Evolutionary conservation across 2,888 invertebrate genomes (phyloP).

Genomic region (Heliconius charithonia): DNA sequence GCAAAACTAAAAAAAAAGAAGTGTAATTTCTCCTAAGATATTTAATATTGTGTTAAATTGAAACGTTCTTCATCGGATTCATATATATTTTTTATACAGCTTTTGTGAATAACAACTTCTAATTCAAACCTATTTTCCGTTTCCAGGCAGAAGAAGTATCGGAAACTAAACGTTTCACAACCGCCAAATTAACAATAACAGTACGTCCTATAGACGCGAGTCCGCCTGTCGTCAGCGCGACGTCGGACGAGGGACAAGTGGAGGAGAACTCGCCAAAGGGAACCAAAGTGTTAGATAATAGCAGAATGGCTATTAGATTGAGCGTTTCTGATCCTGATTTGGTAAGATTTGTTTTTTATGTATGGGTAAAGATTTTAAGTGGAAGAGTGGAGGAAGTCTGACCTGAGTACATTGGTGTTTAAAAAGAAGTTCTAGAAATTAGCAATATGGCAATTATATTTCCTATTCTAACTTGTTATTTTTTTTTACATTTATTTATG

Average conservation of each 20-base stretch:
- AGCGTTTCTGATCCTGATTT: slow-evolving; percentile 93
- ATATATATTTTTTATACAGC: not conserved
- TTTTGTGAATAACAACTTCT: not conserved
- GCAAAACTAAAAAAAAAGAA: no score
- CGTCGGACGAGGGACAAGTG: slow-evolving; percentile 89
- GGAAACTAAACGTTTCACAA: slow-evolving; percentile 90
- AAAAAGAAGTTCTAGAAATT: no score
- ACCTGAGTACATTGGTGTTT: no score
- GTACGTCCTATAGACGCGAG: slow-evolving; percentile 94
- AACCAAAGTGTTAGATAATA: slow-evolving; percentile 88
- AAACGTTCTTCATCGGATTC: no score
- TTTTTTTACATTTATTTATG: no score
- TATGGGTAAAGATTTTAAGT: no score
- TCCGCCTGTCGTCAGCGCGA: slow-evolving; percentile 90
- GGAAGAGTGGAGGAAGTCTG: no score
- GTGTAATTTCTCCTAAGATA: not conserved
- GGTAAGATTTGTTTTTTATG: slow-evolving; percentile 79
- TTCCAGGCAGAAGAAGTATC: slow-evolving; percentile 91
- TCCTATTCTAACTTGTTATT: no score
- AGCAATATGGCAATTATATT: no score
- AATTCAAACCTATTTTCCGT: not conserved
- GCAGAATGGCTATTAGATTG: slow-evolving; percentile 87
- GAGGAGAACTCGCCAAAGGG: slow-evolving; percentile 94
- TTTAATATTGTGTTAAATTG: not conserved
- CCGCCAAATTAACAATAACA: slow-evolving; percentile 91